Conservation (phyloP, 2,797 vertebrate species). For the Silurus aristotelis region DNA sequence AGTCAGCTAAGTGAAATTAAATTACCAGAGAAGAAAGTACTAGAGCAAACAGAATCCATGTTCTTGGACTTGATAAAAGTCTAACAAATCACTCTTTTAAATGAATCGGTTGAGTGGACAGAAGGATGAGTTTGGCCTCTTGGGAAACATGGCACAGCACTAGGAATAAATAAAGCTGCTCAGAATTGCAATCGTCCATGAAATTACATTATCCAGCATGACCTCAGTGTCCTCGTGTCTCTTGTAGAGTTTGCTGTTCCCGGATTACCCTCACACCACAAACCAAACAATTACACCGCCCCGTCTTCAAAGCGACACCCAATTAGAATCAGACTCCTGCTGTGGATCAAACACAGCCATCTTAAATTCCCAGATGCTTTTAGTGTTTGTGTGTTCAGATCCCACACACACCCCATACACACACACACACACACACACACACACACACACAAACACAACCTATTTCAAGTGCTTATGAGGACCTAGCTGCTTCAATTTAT, state of each 20-base stretch:
- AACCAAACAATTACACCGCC: conserved; percentile 15
- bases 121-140: conserved; percentile 11
- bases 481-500: conserved; percentile 48
- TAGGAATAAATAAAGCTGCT: conserved; percentile 31
- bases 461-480: conserved; percentile 31
- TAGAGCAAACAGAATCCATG: neutral
- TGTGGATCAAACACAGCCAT: conserved; percentile 20
- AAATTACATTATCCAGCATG: conserved; percentile 18
- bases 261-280: neutral
- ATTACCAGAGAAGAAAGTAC: conserved; percentile 1
- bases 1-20: conserved; percentile 2
- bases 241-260: conserved; percentile 13
- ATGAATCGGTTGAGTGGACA: conserved; percentile 12
- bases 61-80: conserved; percentile 6
- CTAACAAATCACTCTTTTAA: conserved; percentile 26
- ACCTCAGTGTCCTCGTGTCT: conserved; percentile 7
- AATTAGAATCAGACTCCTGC: conserved; percentile 25
- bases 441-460: neutral
- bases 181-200: conserved; percentile 10
- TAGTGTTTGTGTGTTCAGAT: neutral
- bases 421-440: too few species aligned
- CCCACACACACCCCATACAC: too few species aligned
- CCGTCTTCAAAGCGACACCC: conserved; percentile 25
- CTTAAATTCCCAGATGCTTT: conserved; percentile 23
- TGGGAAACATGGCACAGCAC: conserved; percentile 18